Conservation (phyloP, 2,797 vertebrate species). For the Microcaecilia unicolor region DNA sequence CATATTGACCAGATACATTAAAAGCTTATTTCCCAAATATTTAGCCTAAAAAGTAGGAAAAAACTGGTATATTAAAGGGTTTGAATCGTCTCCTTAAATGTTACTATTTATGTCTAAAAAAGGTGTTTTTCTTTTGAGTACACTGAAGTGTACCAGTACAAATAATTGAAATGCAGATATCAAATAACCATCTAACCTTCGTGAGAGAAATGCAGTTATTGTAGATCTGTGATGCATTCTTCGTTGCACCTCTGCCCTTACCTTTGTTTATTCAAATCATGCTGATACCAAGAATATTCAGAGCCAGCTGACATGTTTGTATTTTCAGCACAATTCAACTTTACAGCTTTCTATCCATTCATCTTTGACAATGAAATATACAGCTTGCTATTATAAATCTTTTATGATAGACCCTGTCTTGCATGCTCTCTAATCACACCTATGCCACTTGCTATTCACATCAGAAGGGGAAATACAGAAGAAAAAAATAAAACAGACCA, state of each 20-base stretch:
- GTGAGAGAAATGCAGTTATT: not conserved
- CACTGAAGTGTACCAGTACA: no score
- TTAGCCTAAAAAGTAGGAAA: no score
- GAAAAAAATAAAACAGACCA: conserved; percentile 23
- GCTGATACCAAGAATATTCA: conserved; percentile 3
- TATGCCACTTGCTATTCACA: conserved; percentile 22
- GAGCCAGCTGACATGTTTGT: conserved; percentile 19
- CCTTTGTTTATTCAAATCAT: conserved; percentile 14
- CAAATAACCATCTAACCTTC: not conserved
- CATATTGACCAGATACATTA: no score
- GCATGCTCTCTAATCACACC: conserved; percentile 22
- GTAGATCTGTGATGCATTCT: not conserved
- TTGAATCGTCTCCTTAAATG: no score
- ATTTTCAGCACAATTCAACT: conserved; percentile 36
- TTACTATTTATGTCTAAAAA: no score
- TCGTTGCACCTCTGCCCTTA: conserved; percentile 4
- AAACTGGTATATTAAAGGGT: no score
- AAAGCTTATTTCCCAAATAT: no score
- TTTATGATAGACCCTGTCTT: conserved; percentile 33
- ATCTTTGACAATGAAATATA: conserved; percentile 22
- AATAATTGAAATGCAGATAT: not conserved
- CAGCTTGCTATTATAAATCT: conserved; percentile 30
- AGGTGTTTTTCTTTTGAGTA: no score
- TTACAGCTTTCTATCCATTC: conserved; percentile 20
- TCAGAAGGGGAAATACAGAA: conserved; percentile 22